Conservation (phyloP, 2,113 vertebrate species). For the Indicator indicator region DNA sequence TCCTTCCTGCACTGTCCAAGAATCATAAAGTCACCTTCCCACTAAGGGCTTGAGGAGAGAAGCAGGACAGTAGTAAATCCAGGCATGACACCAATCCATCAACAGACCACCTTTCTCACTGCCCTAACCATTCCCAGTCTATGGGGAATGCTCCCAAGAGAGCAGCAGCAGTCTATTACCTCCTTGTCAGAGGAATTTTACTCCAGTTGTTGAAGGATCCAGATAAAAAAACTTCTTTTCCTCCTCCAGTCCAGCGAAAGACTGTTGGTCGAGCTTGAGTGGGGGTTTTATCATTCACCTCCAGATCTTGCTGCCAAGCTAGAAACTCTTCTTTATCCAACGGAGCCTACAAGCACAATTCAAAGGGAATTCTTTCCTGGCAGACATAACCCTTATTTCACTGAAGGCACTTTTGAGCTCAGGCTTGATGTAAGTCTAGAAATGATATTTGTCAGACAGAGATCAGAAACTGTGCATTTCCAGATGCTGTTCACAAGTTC, state of each 20-base stretch:
- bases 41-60: not conserved
- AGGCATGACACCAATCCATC: not conserved
- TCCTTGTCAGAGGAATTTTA: conserved; percentile 95
- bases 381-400: not conserved
- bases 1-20: not conserved
- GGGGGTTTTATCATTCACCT: conserved; percentile 83
- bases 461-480: not conserved
- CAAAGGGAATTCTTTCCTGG: not conserved
- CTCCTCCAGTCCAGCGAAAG: conserved; percentile 90
- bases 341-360: conserved; percentile 74
- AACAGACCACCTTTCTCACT: not conserved
- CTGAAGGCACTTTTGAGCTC: not conserved
- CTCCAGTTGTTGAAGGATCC: conserved; percentile 99
- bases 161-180: conserved; percentile 73
- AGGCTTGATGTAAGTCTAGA: accelerated
- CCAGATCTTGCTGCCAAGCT: conserved; percentile 94
- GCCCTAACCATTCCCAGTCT: not conserved
- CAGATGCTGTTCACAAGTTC: not conserved
- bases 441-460: not conserved
- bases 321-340: conserved; percentile 91
- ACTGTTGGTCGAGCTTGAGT: conserved; percentile 89
- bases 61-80: not conserved
- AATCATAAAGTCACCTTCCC: not conserved
- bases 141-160: accelerated
- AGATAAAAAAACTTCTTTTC: conserved; percentile 93